Conservation (phyloP, 2,888 invertebrate species). For the Cerastis leucographa region DNA sequence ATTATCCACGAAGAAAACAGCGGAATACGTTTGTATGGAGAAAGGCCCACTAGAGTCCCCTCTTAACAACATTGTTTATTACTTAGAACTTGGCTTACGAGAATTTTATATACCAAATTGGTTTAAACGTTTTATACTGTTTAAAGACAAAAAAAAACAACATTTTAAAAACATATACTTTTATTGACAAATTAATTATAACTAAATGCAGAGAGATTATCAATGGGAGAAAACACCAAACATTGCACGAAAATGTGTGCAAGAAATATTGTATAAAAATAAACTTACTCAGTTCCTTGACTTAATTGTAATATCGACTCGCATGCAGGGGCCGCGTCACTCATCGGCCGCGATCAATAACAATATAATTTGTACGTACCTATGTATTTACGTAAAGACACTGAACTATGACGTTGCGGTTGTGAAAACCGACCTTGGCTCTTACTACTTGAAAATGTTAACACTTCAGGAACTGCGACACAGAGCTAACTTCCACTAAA, state of each 20-base stretch:
- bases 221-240: slow-evolving; percentile 52
- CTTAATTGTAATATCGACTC: slow-evolving; percentile 59
- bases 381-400: slow-evolving; percentile 43
- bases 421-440: slow-evolving; percentile 59
- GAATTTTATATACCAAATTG: neutral
- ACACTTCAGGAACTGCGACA: slow-evolving; percentile 55
- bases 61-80: neutral
- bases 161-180: slow-evolving; percentile 57
- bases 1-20: no score
- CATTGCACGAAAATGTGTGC: slow-evolving; percentile 59
- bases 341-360: slow-evolving; percentile 52
- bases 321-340: slow-evolving; percentile 53
- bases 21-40: no score
- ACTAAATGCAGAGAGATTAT: slow-evolving; percentile 52
- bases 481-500: slow-evolving; percentile 6
- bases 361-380: slow-evolving; percentile 54
- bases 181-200: slow-evolving; percentile 59
- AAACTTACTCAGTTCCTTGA: slow-evolving; percentile 64
- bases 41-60: no score
- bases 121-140: neutral
- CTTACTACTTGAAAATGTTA: slow-evolving; percentile 36
- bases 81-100: neutral
- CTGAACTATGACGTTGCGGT: slow-evolving; percentile 52
- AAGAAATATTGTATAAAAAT: slow-evolving; percentile 61
- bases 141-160: slow-evolving; percentile 12